A percentile compares a stretch with the other conserved stretches of the same genome.
phyloP scores from a whole-genome alignment of 2,888 invertebrate species.

The Heliconius hortense region DNA sequence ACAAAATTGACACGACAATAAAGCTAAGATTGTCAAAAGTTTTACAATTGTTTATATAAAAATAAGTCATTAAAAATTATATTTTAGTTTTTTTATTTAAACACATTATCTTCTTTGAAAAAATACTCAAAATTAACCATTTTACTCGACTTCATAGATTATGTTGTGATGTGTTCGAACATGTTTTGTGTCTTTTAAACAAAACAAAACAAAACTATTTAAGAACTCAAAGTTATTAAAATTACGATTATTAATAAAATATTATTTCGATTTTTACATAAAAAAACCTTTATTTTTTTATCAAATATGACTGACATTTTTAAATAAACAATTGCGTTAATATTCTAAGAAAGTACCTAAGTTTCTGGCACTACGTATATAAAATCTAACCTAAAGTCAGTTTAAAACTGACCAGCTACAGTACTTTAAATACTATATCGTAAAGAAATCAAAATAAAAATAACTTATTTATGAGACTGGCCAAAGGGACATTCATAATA shows the following conservation, averaged over 20 bases:
- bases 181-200: no score
- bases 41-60: constrained; percentile 28
- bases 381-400: constrained; percentile 46
- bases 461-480: not conserved
- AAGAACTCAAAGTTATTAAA: no score
- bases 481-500: not conserved
- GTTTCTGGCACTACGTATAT: constrained; percentile 47
- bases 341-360: constrained; percentile 30
- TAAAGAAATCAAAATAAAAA: constrained; percentile 15
- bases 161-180: no score
- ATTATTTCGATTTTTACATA: no score
- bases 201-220: no score
- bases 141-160: no score
- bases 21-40: constrained; percentile 32
- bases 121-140: no score
- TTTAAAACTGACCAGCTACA: constrained; percentile 45
- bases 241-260: no score
- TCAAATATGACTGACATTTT: constrained; percentile 2
- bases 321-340: constrained; percentile 1
- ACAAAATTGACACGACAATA: constrained; percentile 44
- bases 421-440: constrained; percentile 25
- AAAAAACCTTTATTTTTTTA: not conserved
- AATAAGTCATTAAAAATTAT: not conserved
- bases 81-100: not conserved
- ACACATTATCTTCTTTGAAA: not conserved